Base-by-base conservation (phyloP, 2,888 invertebrate genomes). In the Cartodere bifasciata region DNA sequence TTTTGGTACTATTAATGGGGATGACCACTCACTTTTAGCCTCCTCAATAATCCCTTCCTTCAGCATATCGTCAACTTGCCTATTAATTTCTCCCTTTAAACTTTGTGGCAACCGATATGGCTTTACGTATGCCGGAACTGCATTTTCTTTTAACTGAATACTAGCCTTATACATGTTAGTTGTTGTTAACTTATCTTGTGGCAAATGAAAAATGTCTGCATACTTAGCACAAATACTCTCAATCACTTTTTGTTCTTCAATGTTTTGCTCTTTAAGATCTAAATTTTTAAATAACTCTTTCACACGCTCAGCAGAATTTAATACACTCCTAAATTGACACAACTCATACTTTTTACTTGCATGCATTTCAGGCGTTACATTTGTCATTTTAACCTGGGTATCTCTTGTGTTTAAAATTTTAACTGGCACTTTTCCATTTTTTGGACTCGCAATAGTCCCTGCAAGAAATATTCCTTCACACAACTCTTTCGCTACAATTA, bases 111-210 rank as follows among this genome's bases (percentile, higher is more conserved):
- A 28, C 7, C 47, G 26, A 32, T 46, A 42, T 2, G 36, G 43
- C 32, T 45, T 45, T 9, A 31, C 33, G 31, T 44, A 41, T 24
- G 38, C 35, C 7, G 41, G 38, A 11, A 31, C 32, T 15, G 35
- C 27, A 12, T 28, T 14, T 9, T 31, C 23, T 36, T 40, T 27
- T 24, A 46, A 28, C 5, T 32, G 22, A 11, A 41, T 46, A n/a
- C 29, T 38, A 34, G 40, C 36, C 33, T 42, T 38, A 13, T 33
- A 41, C 32, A 45, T 31, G 33, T 42, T 41, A 9, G 44, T 46
- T 10, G 37, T 33, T 4, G 43, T 34, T 32, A 43, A 32, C 22
- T 28, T 27, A 26, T 44, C 42, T 9, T 29, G 28, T 11, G 38
- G 32, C 34, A 46, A 36, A 17, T 32, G 28, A 32, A 43, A 42